Base-by-base conservation (phyloP, 2,113 vertebrate species). In the Acanthochromis polyacanthus region DNA sequence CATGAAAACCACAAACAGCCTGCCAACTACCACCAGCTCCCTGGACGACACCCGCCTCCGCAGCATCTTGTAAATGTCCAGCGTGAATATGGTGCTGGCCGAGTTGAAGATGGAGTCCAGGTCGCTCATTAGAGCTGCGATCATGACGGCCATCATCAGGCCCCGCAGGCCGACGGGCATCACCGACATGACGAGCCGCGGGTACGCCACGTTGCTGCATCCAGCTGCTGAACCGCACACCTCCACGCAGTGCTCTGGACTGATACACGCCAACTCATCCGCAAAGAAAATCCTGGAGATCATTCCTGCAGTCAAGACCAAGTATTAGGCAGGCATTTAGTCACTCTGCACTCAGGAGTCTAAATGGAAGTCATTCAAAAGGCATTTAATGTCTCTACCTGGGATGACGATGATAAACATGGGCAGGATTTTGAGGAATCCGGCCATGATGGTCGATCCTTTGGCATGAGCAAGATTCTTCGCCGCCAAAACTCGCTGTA, bases 21-120 rank as follows among this genome's bases (percentile, higher is more conserved):
- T 93, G 65, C 98, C 98, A 10, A 99, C 96, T 1, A 98, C 77
- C 94, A 99, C 93, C 22, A 99, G 95, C 81, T 99, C 97, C 56
- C 94, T 90, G 63, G 97, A 95, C 0, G 96, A 95, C 0, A 94
- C 95, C 0, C 66, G 93, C 85, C 94, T 95, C 5, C 97, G 95
- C 23, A 97, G 69, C 82, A 97, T 97, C 46, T 97, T 97, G 95
- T 99, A 99, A 69, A 99, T 93, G n/a, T 99, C 97, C 51, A 99
- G 92, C 0, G 98, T 98, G 90, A 99, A 99, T 61, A 99, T 97
- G 84, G 97, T 98, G 90, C 97, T 98, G 30, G 97, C 97, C 2
- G 97, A 98, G 92, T 99, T 99, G 83, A 99, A 99, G 81, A 99
- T 98, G 0, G 98, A 99, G 93, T 98, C 97, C 90, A 99, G 81